Evolutionary conservation across 2,888 invertebrate genomes (phyloP).

Genomic region (Cerceris rybyensis): DNA sequence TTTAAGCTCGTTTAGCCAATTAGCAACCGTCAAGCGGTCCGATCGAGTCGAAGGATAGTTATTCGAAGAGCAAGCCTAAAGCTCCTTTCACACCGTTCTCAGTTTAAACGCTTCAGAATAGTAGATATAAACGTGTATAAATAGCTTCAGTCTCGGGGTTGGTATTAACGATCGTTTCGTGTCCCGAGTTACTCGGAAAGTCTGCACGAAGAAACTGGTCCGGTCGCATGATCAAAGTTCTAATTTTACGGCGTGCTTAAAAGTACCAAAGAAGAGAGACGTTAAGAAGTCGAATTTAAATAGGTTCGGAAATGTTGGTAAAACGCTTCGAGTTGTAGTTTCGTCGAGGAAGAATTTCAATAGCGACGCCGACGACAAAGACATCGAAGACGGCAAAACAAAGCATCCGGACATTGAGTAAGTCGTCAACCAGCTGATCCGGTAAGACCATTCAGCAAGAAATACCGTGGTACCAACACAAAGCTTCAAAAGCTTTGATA

Average conservation of each 20-base stretch:
- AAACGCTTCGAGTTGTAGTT: neutral
- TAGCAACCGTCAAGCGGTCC: conserved; percentile 70
- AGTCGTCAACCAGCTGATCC: conserved; percentile 57
- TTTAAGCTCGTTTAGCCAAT: conserved; percentile 79
- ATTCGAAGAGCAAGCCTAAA: conserved; percentile 54
- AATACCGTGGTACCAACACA: conserved; percentile 43
- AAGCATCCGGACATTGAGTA: conserved; percentile 35
- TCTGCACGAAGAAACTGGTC: neutral
- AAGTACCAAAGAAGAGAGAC: no score
- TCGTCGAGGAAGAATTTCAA: neutral
- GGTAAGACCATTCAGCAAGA: conserved; percentile 38
- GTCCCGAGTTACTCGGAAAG: neutral
- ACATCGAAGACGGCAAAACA: conserved; percentile 7
- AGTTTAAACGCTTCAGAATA: neutral
- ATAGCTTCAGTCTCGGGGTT: neutral
- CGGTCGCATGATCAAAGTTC: neutral
- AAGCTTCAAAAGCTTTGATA: conserved; percentile 57
- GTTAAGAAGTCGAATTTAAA: neutral
- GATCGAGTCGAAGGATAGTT: conserved; percentile 49
- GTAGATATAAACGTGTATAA: neutral
- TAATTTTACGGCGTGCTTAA: neutral
- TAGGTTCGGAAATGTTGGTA: neutral
- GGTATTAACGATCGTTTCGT: neutral
- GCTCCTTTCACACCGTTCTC: conserved; percentile 34
- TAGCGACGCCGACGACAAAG: neutral